Percentiles rank a stretch among this genome's conserved stretches.
Conservation (phyloP, 2,113 vertebrate species). For the Origma solitaria region DNA sequence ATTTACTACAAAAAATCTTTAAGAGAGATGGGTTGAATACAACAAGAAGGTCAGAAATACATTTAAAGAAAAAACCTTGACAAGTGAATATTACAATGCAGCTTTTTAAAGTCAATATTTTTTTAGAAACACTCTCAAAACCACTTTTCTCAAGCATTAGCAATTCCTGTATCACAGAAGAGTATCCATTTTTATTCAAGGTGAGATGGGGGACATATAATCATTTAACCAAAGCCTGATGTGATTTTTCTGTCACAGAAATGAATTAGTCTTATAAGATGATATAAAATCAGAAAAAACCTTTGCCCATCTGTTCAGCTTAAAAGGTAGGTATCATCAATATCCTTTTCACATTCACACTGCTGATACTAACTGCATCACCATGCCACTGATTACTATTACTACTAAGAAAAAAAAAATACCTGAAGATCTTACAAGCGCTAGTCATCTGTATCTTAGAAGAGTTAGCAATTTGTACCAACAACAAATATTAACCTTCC, state of each 20-base stretch:
- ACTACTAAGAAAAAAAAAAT: not conserved
- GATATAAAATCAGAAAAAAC: not conserved
- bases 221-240: not conserved
- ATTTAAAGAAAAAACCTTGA: not conserved
- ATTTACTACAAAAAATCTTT: slow-evolving; percentile 3
- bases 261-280: not conserved
- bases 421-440: not conserved
- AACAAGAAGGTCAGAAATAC: not conserved
- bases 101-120: not conserved
- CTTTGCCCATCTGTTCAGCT: not conserved
- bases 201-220: not conserved
- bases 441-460: not conserved
- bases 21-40: not conserved
- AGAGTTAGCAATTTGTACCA: not conserved
- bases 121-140: not conserved
- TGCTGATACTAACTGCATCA: not conserved
- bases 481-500: not conserved
- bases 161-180: not conserved
- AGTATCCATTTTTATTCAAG: not conserved
- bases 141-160: not conserved
- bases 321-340: not conserved
- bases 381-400: not conserved
- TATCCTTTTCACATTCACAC: not conserved
- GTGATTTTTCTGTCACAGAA: not conserved
- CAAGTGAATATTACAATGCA: not conserved